phyloP scores from a whole-genome alignment of 2,888 invertebrate species.

The Drosophila trichaetosa region DNA sequence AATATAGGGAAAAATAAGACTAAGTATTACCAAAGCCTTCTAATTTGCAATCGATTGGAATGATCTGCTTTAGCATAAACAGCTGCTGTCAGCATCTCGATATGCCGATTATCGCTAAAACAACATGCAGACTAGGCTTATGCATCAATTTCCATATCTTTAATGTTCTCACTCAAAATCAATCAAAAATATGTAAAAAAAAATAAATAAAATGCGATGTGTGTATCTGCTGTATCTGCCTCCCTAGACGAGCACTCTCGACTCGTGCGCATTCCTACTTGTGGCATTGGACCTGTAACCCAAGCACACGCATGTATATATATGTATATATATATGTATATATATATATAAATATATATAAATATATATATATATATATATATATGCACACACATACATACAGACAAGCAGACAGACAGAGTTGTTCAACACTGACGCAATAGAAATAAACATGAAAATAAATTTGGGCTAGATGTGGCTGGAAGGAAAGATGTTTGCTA shows the following conservation, averaged over 20 bases:
- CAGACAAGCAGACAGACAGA: not conserved
- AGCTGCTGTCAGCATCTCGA: not conserved
- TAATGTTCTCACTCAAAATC: not conserved
- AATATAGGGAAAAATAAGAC: not conserved
- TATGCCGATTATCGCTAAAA: not conserved
- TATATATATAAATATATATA: not conserved
- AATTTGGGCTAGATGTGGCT: constrained; percentile 26
- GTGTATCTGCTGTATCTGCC: not conserved
- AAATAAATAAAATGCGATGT: not conserved
- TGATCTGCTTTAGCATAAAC: not conserved
- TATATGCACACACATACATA: not conserved
- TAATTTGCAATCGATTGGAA: not conserved
- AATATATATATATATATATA: not conserved
- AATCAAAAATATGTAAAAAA: not conserved
- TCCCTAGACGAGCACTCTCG: constrained; percentile 3
- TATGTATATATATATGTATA: not conserved
- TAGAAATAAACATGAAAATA: constrained; percentile 25
- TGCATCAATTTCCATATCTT: constrained; percentile 3
- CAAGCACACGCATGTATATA: constrained; percentile 2
- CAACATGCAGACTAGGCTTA: not conserved
- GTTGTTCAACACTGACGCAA: constrained; percentile 33
- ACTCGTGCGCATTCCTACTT: constrained; percentile 3
- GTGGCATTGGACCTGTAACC: constrained; percentile 23
- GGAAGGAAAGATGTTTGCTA: constrained; percentile 33
- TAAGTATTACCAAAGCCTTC: not conserved